Evolutionary conservation across 2,797 vertebrate species (phyloP).

Genomic region (Allochrocebus solatus): DNA sequence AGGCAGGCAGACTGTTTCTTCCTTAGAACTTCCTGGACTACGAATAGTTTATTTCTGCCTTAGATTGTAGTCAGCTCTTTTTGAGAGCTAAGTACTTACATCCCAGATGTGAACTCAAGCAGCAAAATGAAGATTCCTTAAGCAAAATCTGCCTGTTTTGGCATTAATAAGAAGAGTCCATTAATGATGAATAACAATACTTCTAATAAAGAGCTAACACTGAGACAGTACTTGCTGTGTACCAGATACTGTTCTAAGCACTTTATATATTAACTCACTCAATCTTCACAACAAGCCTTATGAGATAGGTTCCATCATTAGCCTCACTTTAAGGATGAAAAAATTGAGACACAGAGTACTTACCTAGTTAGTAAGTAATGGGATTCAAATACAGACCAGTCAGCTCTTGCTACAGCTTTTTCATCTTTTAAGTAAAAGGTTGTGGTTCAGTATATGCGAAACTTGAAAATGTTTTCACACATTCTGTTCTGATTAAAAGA

Average conservation of each 20-base stretch:
- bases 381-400: neutral
- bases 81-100: neutral
- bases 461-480: neutral
- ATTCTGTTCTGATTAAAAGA: neutral
- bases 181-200: neutral
- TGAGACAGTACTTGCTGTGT: neutral
- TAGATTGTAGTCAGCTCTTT: neutral
- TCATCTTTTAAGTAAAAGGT: neutral
- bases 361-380: neutral
- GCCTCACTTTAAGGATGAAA: neutral
- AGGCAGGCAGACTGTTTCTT: neutral
- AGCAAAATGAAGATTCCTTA: neutral
- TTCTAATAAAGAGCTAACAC: neutral
- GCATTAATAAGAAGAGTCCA: neutral
- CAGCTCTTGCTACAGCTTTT: neutral
- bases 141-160: neutral
- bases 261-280: slow-evolving; percentile 9
- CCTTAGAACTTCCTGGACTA: neutral
- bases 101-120: neutral
- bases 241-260: neutral
- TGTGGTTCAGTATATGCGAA: neutral
- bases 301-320: neutral
- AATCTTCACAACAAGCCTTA: neutral
- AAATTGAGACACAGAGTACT: neutral
- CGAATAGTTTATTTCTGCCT: slow-evolving; percentile 24